Base-by-base conservation (phyloP, 2,888 invertebrate genomes). In the Bembecia ichneumoniformis region DNA sequence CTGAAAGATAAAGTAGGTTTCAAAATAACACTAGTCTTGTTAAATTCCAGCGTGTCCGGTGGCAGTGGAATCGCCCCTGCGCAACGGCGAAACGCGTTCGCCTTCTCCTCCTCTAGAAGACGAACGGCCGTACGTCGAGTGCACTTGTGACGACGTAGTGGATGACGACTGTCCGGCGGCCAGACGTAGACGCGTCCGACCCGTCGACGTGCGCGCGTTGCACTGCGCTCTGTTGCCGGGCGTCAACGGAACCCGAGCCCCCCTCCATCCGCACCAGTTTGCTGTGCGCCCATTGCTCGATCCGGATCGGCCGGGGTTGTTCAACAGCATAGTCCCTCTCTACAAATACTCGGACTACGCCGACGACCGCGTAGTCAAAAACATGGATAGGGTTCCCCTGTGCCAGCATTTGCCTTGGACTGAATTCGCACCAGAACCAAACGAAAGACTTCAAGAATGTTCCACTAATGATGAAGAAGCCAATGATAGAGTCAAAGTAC, bases 161-260 rank as follows among this genome's bases (percentile, higher is more conserved):
- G 58, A 35, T 14, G 58, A 61, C 71, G 89, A 36, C 35, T 84
- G 68, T 62, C 88, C 70, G 57, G 89, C 74, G 58, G 87, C 68
- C 56, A 57, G 57, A 62, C 64, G 57, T 54, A 64, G 51, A 63
- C 72, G 56, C 61, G 88, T 59, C 79, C 82, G 63, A 79, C 90
- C 72, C 74, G 76, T 61, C 58, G 87, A 76, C 64, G 87, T 92
- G 51, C 77, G 81, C 53, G 82, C 87, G 50, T 74, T 90, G 50
- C 90, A 90, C 68, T 77, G 89, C 67, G 79, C 75, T 43, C 78
- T 69, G 55, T 74, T 90, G 57, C 86, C 89, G 47, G 90, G 90
- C 53, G 77, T 91, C 47, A 91, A 91, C 71, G 91, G 90, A 56
- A 90, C 90, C 52, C 81, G 88, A 15, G 86, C 86, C 2, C 83